These are phyloP conservation scores for Subacronicta megacephala DNA, from an alignment of 2,888 invertebrate genomes.

Conservation along the genomic window DNA sequence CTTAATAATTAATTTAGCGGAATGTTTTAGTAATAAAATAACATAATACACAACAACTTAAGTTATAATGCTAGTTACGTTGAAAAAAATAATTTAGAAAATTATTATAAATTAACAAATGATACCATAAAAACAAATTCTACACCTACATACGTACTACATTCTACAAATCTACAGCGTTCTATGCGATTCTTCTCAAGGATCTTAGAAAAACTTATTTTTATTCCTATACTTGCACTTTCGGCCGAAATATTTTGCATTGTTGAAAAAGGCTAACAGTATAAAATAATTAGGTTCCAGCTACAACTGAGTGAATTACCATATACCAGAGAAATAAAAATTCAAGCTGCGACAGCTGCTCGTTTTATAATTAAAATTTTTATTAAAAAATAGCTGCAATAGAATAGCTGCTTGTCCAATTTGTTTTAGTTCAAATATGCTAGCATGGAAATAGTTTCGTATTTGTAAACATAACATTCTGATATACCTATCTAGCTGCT, in stretches of 20 bases:
- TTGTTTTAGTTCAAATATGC: no score
- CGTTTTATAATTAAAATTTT: background rate
- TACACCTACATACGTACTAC: slow-evolving; percentile 30
- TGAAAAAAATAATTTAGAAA: slow-evolving; percentile 27
- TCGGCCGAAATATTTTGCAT: slow-evolving; percentile 51
- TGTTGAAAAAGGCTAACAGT: slow-evolving; percentile 13
- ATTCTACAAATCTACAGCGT: no score
- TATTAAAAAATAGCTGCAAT: background rate
- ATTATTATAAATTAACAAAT: background rate
- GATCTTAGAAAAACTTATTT: slow-evolving; percentile 16
- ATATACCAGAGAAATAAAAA: background rate
- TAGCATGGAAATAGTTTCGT: slow-evolving; percentile 6
- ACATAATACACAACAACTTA: slow-evolving; percentile 32
- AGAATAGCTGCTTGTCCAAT: background rate
- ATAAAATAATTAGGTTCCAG: background rate
- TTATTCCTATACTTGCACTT: slow-evolving; percentile 52
- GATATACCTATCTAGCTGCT: slow-evolving; percentile 40
- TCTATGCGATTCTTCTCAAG: slow-evolving; percentile 15
- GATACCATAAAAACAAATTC: slow-evolving; percentile 9
- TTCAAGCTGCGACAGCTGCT: slow-evolving; percentile 1
- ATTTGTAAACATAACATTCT: background rate
- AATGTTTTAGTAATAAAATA: slow-evolving; percentile 71
- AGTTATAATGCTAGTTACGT: slow-evolving; percentile 14
- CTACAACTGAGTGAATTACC: background rate
- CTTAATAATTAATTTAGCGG: slow-evolving; percentile 55